Percentiles rank a stretch among this genome's conserved stretches.
phyloP scores from a whole-genome alignment of 2,797 vertebrate genomes.

The Siniperca scherzeri region DNA sequence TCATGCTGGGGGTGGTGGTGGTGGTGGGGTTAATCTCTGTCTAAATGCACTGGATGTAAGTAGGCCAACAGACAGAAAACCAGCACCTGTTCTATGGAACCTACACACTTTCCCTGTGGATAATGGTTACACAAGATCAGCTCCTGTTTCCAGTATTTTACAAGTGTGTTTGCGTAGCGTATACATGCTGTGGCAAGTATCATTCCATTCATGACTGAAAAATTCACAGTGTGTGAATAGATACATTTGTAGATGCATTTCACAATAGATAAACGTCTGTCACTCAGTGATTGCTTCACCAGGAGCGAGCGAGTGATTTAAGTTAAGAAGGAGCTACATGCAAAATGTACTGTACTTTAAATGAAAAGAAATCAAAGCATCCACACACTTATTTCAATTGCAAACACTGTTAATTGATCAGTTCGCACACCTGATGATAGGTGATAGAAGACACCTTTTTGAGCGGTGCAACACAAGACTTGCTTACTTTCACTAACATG shows the following conservation, averaged over 20 bases:
- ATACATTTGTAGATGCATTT: not conserved
- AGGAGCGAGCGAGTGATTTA: not conserved
- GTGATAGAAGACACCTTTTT: not conserved
- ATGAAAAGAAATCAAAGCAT: not conserved
- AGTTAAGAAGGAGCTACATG: not conserved
- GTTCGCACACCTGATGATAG: not conserved
- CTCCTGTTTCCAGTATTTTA: slow-evolving; percentile 13
- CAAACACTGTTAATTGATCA: not conserved
- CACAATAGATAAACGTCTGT: slow-evolving; percentile 11
- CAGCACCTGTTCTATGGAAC: not conserved
- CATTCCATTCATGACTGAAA: slow-evolving; percentile 15
- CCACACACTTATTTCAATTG: not conserved
- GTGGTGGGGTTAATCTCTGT: too few species aligned
- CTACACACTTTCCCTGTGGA: not conserved
- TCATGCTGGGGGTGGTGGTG: not conserved
- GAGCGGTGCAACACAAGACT: too few species aligned
- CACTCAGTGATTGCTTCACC: not conserved
- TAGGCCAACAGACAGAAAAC: not conserved
- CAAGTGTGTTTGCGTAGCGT: not conserved
- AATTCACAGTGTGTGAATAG: slow-evolving; percentile 34
- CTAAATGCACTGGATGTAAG: not conserved
- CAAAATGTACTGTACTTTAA: too few species aligned
- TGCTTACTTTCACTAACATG: too few species aligned
- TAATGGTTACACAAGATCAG: slow-evolving; percentile 4
- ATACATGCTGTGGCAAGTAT: slow-evolving; percentile 37